Evolutionary conservation across 92 coral and sea anemone species (phyloP).

Genomic region (Phymanthus crucifer): DNA sequence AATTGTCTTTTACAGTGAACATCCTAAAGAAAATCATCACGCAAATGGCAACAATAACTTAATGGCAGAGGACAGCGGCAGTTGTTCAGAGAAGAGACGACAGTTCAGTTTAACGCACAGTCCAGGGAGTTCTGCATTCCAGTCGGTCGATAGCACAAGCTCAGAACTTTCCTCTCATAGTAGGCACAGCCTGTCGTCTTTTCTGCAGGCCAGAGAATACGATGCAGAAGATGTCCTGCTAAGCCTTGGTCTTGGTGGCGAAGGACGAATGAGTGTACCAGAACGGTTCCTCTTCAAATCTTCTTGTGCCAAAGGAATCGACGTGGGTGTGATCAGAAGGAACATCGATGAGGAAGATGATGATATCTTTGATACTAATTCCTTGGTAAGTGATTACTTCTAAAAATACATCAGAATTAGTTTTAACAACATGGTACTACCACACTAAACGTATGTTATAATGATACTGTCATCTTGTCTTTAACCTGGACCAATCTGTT

Average conservation of each 20-base stretch:
- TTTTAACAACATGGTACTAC: no score
- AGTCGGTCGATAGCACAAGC: conserved; percentile 13
- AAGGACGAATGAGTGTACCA: conserved; percentile 60
- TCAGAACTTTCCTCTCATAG: conserved; percentile 27
- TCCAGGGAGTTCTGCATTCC: background rate
- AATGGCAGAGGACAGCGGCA: background rate
- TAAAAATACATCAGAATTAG: no score
- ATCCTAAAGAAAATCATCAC: background rate
- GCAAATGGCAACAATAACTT: background rate
- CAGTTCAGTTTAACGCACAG: conserved; percentile 24
- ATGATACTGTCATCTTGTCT: no score
- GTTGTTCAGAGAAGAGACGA: conserved; percentile 27
- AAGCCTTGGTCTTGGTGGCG: conserved; percentile 68
- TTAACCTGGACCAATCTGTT: background rate
- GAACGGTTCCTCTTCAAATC: conserved; percentile 52
- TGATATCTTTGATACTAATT: conserved; percentile 37
- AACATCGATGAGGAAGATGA: conserved; percentile 52
- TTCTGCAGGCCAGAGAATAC: conserved; percentile 64
- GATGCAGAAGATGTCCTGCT: conserved; percentile 73
- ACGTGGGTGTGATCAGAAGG: background rate
- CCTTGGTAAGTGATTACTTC: background rate
- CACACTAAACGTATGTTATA: no score
- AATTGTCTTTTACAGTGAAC: background rate
- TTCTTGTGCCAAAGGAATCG: background rate
- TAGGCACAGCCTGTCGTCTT: conserved; percentile 49